phyloP scores from a whole-genome alignment of 2,888 invertebrate species.

The Aradus depressus region DNA sequence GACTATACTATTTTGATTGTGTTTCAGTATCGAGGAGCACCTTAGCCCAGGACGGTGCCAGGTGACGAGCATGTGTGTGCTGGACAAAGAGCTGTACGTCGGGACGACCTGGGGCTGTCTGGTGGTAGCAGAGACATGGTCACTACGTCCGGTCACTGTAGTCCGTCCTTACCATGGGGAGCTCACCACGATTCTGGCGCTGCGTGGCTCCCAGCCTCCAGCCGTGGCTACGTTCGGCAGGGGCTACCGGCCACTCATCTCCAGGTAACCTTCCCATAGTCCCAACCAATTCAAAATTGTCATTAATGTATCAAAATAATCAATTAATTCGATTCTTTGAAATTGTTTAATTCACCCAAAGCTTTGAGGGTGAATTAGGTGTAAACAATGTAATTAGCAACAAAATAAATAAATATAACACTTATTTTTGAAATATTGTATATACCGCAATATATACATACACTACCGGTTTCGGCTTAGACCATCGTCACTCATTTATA shows the following conservation, averaged over 20 bases:
- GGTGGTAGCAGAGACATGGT: slow-evolving; percentile 71
- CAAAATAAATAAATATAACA: too few species aligned
- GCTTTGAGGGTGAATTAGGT: too few species aligned
- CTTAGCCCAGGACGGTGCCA: slow-evolving; percentile 63
- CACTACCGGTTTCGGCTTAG: too few species aligned
- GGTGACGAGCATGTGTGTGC: slow-evolving; percentile 58
- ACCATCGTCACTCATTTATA: too few species aligned
- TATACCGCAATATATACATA: not conserved
- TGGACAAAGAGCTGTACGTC: slow-evolving; percentile 64
- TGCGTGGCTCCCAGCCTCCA: slow-evolving; percentile 37
- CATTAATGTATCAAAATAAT: not conserved
- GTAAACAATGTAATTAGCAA: too few species aligned
- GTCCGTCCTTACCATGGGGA: slow-evolving; percentile 83
- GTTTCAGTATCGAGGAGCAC: slow-evolving; percentile 80
- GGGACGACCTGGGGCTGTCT: slow-evolving; percentile 94
- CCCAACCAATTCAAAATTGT: not conserved
- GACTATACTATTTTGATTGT: too few species aligned
- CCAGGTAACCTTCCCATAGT: slow-evolving; percentile 14
- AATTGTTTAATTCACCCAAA: not conserved
- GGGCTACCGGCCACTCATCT: slow-evolving; percentile 65
- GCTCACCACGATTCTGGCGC: slow-evolving; percentile 51
- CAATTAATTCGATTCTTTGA: not conserved
- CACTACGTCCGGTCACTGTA: slow-evolving; percentile 78
- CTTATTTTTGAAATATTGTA: not conserved
- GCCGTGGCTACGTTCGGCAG: slow-evolving; percentile 66